A percentile compares a stretch with the other conserved stretches of the same genome.
These are phyloP conservation scores for Babyrousa celebensis DNA, from an alignment of 2,797 vertebrate genomes.

Conservation along the genomic window DNA sequence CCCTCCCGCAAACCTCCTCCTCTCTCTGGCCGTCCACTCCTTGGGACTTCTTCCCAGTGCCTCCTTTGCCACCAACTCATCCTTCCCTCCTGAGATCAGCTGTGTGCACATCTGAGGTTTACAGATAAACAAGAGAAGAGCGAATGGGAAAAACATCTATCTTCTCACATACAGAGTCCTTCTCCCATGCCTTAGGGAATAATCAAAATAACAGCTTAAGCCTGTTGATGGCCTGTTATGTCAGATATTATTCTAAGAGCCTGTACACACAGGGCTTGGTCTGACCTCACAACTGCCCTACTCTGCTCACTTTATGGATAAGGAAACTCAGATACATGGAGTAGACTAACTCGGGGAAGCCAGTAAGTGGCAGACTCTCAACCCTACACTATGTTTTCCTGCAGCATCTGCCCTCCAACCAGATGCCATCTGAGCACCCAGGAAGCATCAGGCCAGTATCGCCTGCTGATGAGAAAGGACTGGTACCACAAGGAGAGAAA, in stretches of 20 bases:
- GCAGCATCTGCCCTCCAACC: neutral
- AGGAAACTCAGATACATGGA: neutral
- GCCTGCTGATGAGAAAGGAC: slow-evolving; percentile 51
- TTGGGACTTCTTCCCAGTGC: neutral
- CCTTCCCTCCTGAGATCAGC: neutral
- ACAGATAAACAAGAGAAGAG: neutral
- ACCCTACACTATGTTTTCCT: rapidly evolving
- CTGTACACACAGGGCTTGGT: neutral
- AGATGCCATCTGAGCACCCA: neutral
- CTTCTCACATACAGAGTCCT: neutral
- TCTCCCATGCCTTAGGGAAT: neutral
- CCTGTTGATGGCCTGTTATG: neutral
- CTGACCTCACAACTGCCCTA: neutral
- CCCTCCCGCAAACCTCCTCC: neutral
- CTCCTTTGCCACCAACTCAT: rapidly evolving
- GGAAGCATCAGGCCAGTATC: neutral
- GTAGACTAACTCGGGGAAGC: neutral
- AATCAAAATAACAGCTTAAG: neutral
- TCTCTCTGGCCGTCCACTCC: neutral
- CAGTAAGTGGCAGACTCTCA: neutral
- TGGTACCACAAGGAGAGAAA: slow-evolving; percentile 69
- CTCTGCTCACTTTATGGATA: neutral
- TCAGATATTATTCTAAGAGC: neutral
- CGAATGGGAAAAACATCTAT: neutral
- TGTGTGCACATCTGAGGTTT: neutral